Percentiles rank a stretch among this genome's conserved stretches.
phyloP scores from a whole-genome alignment of 1,140 invertebrate species.

The Heliconius congener region DNA sequence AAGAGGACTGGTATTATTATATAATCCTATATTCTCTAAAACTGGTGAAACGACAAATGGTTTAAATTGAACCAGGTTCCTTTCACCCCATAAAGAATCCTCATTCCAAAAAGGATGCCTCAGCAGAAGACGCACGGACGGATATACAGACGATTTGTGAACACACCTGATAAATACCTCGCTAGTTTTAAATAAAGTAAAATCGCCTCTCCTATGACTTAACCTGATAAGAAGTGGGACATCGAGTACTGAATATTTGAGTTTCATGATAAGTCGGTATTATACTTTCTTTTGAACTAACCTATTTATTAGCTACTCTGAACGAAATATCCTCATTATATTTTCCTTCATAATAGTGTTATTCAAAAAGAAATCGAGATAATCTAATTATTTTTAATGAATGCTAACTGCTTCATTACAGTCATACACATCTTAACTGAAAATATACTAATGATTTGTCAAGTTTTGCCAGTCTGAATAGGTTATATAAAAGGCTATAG shows the following conservation, averaged over 20 bases:
- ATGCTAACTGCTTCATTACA: background rate
- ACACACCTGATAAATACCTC: too few relatives aligned
- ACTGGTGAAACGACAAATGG: too few relatives aligned
- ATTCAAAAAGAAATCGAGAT: background rate
- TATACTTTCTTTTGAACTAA: slow-evolving; percentile 40
- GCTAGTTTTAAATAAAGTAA: background rate
- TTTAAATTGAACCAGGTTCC: too few relatives aligned
- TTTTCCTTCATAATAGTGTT: background rate
- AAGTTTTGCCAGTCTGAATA: background rate
- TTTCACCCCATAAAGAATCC: too few relatives aligned
- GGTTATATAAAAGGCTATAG: background rate
- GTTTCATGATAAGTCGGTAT: slow-evolving; percentile 36
- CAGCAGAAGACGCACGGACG: too few relatives aligned
- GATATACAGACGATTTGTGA: too few relatives aligned
- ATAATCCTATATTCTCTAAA: too few relatives aligned
- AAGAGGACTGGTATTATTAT: too few relatives aligned
- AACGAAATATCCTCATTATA: background rate
- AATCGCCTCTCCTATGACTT: background rate
- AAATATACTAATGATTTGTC: slow-evolving; percentile 11
- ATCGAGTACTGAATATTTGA: slow-evolving; percentile 37
- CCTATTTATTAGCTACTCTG: slow-evolving; percentile 35
- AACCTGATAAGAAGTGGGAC: slow-evolving; percentile 18
- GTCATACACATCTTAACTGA: background rate
- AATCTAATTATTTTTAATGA: slow-evolving; percentile 10
- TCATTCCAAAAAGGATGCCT: too few relatives aligned